phyloP scores from a whole-genome alignment of 2,797 vertebrate species.

The Onychomys torridus region DNA sequence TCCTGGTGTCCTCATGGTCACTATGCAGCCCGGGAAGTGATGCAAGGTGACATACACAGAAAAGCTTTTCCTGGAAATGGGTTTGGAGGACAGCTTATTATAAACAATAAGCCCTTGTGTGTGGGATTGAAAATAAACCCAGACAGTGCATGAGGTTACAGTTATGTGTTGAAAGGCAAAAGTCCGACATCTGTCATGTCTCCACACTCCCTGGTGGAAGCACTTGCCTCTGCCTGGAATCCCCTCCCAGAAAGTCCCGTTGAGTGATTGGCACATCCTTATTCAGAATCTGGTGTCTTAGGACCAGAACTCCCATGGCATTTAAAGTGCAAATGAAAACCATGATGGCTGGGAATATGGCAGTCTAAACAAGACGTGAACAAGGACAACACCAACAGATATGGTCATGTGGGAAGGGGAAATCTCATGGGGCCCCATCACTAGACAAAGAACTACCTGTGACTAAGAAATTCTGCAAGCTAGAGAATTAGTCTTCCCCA shows the following conservation, averaged over 20 bases:
- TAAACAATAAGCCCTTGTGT: slow-evolving; percentile 77
- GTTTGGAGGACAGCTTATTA: slow-evolving; percentile 77
- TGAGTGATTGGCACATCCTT: slow-evolving; percentile 20
- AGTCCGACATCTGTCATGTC: slow-evolving; percentile 81
- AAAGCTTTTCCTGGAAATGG: slow-evolving; percentile 83
- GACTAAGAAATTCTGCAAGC: not conserved
- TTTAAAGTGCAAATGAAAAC: slow-evolving; percentile 44
- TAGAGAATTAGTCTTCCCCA: not conserved
- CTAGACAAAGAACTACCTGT: not conserved
- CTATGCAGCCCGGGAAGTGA: not conserved
- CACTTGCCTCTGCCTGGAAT: slow-evolving; percentile 59
- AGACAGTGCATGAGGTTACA: slow-evolving; percentile 79
- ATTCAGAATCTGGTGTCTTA: slow-evolving; percentile 8
- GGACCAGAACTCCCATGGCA: not conserved
- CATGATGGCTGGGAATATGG: not conserved
- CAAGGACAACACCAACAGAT: not conserved
- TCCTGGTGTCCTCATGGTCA: not conserved
- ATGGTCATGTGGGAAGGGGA: not conserved
- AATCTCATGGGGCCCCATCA: not conserved
- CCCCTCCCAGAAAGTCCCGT: slow-evolving; percentile 42
- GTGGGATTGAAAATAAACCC: slow-evolving; percentile 85
- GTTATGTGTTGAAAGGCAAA: slow-evolving; percentile 85
- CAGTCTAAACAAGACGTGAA: not conserved
- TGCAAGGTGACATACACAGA: slow-evolving; percentile 51
- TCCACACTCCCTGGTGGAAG: slow-evolving; percentile 47